Evolutionary conservation across 2,888 invertebrate genomes (phyloP), one percentile per base, ranked within the genome.

Genomic region (Apantesis nais): DNA sequence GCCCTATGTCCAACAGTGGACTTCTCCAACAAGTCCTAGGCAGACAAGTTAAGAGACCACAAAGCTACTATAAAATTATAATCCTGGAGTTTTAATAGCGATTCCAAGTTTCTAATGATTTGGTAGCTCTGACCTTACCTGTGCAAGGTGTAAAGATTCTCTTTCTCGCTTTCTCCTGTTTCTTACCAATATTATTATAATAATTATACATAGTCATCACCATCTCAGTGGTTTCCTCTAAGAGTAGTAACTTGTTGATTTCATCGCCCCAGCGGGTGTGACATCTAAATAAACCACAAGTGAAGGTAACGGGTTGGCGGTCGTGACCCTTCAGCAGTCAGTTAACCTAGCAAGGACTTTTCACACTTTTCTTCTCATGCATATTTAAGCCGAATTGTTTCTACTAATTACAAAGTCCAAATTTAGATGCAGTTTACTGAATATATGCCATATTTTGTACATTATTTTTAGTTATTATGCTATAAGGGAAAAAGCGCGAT

Each of bases 281-380:
- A 68, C 72, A 76, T 78, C 74, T 79, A 74, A 80, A 80, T 75
- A 78, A 79, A 78, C 82, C 84, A 72, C 80, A 80, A 78, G 75
- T 78, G 76, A 75, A 73, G 74, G 72, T 75, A 74, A 19, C 67
- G 73, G 86, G 80, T 85, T 80, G 74, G 78, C 74, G 80, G 67
- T 71, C 85, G 74, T 73, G 79, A 77, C 75, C 80, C 76, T 79
- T 76, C 61, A 58, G 62, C 67, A 70, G 73, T 73, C 77, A 77
- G 73, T 75, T 70, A 64, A 72, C 77, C 66, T 72, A 67, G 73
- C 75, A 64, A 48, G 69, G 63, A 73, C 71, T 70, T 70, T 74
- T 79, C 70, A 76, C 67, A 39, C 48, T 48, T 68, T 81, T 81
- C 68, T 71, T 29, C 67, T 73, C 78, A 73, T 80, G 70, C 74